Conservation (phyloP, 2,888 invertebrate species). For the Neocrepidodera transversa region DNA sequence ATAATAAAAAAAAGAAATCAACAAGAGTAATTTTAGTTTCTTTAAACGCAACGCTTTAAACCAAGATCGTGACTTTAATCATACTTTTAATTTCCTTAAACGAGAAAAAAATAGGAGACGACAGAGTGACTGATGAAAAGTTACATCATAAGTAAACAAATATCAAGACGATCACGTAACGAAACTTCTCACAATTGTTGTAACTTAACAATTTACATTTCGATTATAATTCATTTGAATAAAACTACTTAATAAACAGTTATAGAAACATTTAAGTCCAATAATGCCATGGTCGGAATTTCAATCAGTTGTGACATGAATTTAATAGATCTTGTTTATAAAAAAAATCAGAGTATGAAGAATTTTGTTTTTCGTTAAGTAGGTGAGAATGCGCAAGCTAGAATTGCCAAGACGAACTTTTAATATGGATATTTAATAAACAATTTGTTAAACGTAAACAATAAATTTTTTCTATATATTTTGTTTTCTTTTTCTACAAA, state of each 20-base stretch:
- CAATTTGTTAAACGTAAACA: too few species aligned
- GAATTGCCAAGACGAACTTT: too few species aligned
- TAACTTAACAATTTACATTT: not conserved
- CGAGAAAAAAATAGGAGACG: not conserved
- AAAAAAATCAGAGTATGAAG: too few species aligned
- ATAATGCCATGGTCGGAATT: not conserved
- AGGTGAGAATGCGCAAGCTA: too few species aligned
- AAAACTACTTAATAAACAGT: slow-evolving; percentile 8
- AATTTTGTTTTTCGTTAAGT: too few species aligned
- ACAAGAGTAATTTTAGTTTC: not conserved
- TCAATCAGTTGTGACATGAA: not conserved
- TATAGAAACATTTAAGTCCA: not conserved
- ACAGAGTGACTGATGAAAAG: not conserved
- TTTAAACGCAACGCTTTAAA: not conserved
- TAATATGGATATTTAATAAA: too few species aligned
- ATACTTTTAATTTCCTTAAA: not conserved
- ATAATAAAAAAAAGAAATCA: not conserved
- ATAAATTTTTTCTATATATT: too few species aligned
- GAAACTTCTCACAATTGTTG: slow-evolving; percentile 4
- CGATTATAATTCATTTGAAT: not conserved
- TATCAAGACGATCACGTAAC: slow-evolving; percentile 5
- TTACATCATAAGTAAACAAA: not conserved
- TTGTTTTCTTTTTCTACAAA: too few species aligned
- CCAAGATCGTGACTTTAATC: not conserved
- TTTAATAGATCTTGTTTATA: too few species aligned